These are phyloP conservation scores for Eristalinus aeneus DNA, from an alignment of 2,888 invertebrate species.

Conservation along the genomic window DNA sequence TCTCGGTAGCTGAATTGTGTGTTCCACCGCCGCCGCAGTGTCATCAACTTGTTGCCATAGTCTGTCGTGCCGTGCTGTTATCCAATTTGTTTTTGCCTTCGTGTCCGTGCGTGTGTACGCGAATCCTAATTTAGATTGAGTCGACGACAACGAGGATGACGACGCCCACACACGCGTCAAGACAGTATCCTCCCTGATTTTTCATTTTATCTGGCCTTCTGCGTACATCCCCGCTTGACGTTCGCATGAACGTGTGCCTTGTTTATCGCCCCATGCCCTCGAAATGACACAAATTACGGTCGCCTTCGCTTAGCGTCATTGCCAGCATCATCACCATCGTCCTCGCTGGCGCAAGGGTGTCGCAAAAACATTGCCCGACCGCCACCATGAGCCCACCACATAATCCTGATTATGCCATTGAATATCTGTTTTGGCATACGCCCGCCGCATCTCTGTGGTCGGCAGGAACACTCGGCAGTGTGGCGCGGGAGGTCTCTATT, in stretches of 20 bases:
- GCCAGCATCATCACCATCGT: conserved; percentile 12
- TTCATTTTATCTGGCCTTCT: conserved; percentile 2
- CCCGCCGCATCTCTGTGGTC: not conserved
- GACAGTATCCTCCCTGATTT: conserved; percentile 20
- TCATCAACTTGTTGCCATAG: conserved; percentile 60
- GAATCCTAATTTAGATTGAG: conserved; percentile 30
- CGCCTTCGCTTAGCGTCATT: conserved; percentile 32
- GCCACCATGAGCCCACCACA: conserved; percentile 22
- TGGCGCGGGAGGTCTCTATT: not conserved
- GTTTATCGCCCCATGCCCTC: conserved; percentile 10
- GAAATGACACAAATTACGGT: conserved; percentile 54
- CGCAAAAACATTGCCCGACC: conserved; percentile 29
- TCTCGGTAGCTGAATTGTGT: not conserved
- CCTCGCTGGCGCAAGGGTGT: conserved; percentile 19
- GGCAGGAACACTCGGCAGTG: not conserved
- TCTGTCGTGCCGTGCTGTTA: conserved; percentile 38
- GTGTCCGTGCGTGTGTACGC: not conserved
- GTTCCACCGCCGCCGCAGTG: not conserved
- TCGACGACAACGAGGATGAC: conserved; percentile 8
- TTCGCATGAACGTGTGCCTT: not conserved
- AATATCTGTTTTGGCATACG: conserved; percentile 48
- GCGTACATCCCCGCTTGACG: not conserved
- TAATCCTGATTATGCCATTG: conserved; percentile 59
- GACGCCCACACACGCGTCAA: conserved; percentile 37
- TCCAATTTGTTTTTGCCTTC: conserved; percentile 51